phyloP scores from a whole-genome alignment of 92 coral and sea anemone species.

The Palythoa caribaeorum region DNA sequence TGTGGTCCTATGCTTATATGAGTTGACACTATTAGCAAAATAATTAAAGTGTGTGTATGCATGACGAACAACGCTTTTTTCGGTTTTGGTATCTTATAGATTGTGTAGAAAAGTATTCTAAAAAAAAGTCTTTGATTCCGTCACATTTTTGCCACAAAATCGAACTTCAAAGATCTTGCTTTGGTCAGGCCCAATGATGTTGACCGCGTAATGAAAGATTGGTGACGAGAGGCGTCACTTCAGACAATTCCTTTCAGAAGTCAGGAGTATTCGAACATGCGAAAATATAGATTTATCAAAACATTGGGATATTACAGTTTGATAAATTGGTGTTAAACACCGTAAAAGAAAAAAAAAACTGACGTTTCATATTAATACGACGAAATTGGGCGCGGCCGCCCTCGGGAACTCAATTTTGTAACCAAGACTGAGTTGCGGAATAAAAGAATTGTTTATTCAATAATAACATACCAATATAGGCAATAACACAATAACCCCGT shows the following conservation, averaged over 20 bases:
- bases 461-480: background rate
- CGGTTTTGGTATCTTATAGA: background rate
- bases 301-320: background rate
- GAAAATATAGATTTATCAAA: background rate
- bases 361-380: no score
- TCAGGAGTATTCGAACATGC: background rate
- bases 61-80: no score
- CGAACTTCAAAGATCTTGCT: background rate
- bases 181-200: background rate
- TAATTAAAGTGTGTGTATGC: background rate
- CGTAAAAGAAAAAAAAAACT: no score
- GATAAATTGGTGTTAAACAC: no score
- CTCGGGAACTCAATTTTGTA: background rate
- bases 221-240: background rate
- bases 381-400: no score
- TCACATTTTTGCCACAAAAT: background rate
- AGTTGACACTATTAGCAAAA: background rate
- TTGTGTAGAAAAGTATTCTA: background rate
- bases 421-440: background rate
- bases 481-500: background rate
- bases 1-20: no score
- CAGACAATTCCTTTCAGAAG: background rate
- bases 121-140: background rate
- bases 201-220: background rate
- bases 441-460: background rate